A percentile compares a stretch with the other conserved stretches of the same genome.
These are phyloP conservation scores for Cheumatopsyche charites DNA, from an alignment of 1,140 invertebrate genomes.

Conservation along the genomic window DNA sequence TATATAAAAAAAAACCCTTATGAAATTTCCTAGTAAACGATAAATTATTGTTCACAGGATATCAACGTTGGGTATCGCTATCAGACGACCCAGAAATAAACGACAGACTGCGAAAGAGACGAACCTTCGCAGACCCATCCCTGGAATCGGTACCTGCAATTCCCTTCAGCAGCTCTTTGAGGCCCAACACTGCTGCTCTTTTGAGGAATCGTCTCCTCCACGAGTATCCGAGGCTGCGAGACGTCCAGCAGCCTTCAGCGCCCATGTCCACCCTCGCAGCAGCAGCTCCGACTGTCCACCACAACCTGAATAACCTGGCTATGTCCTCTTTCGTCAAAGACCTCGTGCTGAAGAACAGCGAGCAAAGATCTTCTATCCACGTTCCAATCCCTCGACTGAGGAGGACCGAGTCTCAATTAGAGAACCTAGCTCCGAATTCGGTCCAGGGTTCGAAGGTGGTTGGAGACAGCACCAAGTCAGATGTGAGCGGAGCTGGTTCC, in stretches of 20 bases:
- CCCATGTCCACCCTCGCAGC: slow-evolving; percentile 1
- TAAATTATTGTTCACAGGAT: too few relatives aligned
- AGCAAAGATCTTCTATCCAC: not conserved
- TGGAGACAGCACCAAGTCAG: too few relatives aligned
- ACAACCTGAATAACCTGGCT: slow-evolving; percentile 42
- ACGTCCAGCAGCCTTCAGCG: slow-evolving; percentile 6
- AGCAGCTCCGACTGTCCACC: slow-evolving; percentile 15
- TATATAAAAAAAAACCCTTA: too few relatives aligned
- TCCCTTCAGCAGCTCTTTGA: slow-evolving; percentile 32
- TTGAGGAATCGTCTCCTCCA: slow-evolving; percentile 38
- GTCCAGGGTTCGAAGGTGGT: too few relatives aligned
- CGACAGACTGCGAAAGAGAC: slow-evolving; percentile 62
- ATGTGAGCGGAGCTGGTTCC: too few relatives aligned
- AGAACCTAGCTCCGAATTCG: too few relatives aligned
- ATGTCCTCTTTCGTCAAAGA: slow-evolving; percentile 45
- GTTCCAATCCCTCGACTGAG: too few relatives aligned
- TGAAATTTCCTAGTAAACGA: too few relatives aligned
- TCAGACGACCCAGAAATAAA: slow-evolving; percentile 47
- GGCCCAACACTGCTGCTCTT: slow-evolving; percentile 35
- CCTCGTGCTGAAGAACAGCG: slow-evolving; percentile 33
- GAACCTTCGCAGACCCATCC: slow-evolving; percentile 64
- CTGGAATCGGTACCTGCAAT: slow-evolving; percentile 56
- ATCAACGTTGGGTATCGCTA: slow-evolving; percentile 44
- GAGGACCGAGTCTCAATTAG: too few relatives aligned
- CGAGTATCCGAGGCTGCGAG: slow-evolving; percentile 27